Percentiles rank a stretch among this genome's conserved stretches.
Evolutionary conservation across 1,140 invertebrate species (phyloP).

Genomic region (Mactra quadrangularis): DNA sequence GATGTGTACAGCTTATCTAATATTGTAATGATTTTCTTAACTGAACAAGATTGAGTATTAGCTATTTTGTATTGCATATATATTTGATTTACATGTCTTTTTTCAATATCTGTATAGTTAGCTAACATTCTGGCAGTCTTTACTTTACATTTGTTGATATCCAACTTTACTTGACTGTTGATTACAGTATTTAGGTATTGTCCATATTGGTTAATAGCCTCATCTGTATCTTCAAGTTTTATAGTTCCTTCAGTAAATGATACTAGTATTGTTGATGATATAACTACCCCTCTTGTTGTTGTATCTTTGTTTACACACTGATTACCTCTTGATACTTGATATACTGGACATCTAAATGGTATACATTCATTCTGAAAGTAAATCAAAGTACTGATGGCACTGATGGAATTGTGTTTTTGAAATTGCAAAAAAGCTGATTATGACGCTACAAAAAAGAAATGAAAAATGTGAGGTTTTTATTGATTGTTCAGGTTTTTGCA

Average conservation of each 20-base stretch:
- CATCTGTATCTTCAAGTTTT: not conserved
- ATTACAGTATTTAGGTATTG: not conserved
- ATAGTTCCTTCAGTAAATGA: not conserved
- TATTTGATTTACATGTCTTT: not conserved
- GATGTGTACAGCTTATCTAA: too few species aligned
- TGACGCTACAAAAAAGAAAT: too few species aligned
- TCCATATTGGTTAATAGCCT: not conserved
- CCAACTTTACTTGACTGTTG: not conserved
- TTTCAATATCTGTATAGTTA: not conserved
- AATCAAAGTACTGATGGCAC: too few species aligned
- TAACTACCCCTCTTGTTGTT: slow-evolving; percentile 5
- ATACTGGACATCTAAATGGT: slow-evolving; percentile 13
- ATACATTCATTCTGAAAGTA: slow-evolving; percentile 27
- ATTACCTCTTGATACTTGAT: not conserved
- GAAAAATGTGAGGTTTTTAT: too few species aligned
- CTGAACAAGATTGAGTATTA: too few species aligned
- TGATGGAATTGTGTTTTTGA: too few species aligned
- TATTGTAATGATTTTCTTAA: too few species aligned
- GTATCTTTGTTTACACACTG: not conserved
- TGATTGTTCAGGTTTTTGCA: too few species aligned
- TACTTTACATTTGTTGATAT: not conserved
- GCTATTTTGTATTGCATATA: not conserved
- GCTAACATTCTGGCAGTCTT: not conserved
- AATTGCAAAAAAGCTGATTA: too few species aligned
- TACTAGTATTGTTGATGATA: slow-evolving; percentile 1